Base-by-base conservation (phyloP, 2,797 vertebrate species). In the Phalanger gymnotis region DNA sequence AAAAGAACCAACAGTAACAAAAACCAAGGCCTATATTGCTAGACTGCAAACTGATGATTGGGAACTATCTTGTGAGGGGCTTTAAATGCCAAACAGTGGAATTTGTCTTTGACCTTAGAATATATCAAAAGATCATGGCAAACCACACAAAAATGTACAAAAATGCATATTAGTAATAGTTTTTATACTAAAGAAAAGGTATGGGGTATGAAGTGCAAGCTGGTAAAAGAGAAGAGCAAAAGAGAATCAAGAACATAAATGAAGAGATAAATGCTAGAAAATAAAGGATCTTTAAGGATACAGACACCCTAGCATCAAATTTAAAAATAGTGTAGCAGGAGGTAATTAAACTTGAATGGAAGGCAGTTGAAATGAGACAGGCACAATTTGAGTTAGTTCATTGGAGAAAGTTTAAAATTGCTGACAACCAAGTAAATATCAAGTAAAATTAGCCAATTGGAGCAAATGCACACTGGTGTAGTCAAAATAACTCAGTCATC, bases 401-500 rank as follows among this genome's bases (percentile, higher is more conserved):
- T 66, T 54, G 94, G 73, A 92, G 9, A n/a, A 94, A 56, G 31
- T 30, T 81, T 94, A 34, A 7, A 12, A 54, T 92, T 53, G 66
- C 58, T 10, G 34, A 25, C 12, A 47, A 81, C 91, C 54, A 92
- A 94, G 28, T 93, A 91, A 51, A 81, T 57, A 96, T 96, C 91
- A 94, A 93, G 19, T 0, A 0, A 66, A 12, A 55, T 1, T 0
- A 22, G 5, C 28, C 0, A 47, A 4, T 28, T 95, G 30, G 91
- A 31, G 54, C 52, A 90, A 87, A 61, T 90, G 56, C 12, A 58
- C 94, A 47, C 61, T 31, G 25, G 53, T 53, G 34, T 90, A 91
- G 87, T 31, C 7, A 54, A 87, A 93, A 90, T 0, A 16, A 81
- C 19, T n/a, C 61, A 73, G 14, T 73, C 14, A 73, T 40, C 34